Evolutionary conservation across 2,113 vertebrate species (phyloP), one percentile per base, ranked within the genome.

Genomic region (Scortum barcoo): DNA sequence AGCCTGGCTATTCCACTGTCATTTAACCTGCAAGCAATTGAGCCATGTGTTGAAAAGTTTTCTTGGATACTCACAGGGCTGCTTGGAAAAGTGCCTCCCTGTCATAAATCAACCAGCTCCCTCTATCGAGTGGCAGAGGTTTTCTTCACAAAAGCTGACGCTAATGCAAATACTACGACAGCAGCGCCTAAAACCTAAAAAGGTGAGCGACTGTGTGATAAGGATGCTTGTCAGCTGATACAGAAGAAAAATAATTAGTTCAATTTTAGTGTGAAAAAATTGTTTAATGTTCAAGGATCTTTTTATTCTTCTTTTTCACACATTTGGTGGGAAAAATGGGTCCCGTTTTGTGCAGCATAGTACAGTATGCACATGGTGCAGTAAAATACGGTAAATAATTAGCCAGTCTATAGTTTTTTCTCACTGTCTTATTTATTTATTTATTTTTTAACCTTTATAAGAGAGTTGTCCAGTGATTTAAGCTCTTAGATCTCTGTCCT

Each of bases 11-110:
- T 86, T 89, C 86, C 56, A 63, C 85, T 88, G 87, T 89, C 90
- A 92, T 93, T 94, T 93, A 95, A 94, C 91, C 90, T 94, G 91
- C 82, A 88, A 93, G 92, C 86, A 86, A 89, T 85, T 90, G 86
- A 93, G 88, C 87, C 87, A 87, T 84, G 91, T 94, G 94, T 89
- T 94, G 89, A 94, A 94, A 95, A 74, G 66, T 90, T 91, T 85
- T 90, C 79, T 92, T 88, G 89, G 87, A 91, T 81, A 63, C 89
- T 88, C 63, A 61, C 7, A 73, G 56, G 77, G 51, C 83, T 54
- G 42, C 79, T 84, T 86, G 83, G 84, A 89, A 91, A 75, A 66
- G 50, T 28, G 81, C 74, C 86, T 73, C 19, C 38, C 12, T 63
- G 66, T 83, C 72, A 82, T 94, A 91, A 93, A 91, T 95, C 94